A percentile compares a stretch with the other conserved stretches of the same genome.
Evolutionary conservation across 2,113 vertebrate species (phyloP).

Genomic region (Etia nguti): DNA sequence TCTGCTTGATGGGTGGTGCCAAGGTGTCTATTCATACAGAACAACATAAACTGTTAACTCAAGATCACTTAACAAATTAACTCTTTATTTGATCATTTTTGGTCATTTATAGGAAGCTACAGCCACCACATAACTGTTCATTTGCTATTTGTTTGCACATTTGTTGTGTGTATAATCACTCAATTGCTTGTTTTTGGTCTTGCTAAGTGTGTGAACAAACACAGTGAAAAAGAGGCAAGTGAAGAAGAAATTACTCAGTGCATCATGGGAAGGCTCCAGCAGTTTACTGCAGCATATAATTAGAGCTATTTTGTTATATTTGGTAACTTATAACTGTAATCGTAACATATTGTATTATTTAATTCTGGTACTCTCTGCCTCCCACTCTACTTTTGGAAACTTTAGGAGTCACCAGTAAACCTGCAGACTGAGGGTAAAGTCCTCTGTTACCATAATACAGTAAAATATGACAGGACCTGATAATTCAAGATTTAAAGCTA

Average conservation of each 20-base stretch:
- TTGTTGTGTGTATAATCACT: background rate
- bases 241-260: background rate
- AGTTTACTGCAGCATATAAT: background rate
- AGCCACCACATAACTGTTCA: background rate
- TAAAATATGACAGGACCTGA: background rate
- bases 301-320: background rate
- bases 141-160: background rate
- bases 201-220: background rate
- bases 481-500: background rate
- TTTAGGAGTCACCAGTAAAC: background rate
- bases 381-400: background rate
- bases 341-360: background rate
- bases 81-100: background rate
- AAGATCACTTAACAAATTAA: background rate
- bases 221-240: background rate
- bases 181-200: background rate
- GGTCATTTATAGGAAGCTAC: background rate
- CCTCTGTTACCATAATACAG: background rate
- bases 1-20: slow-evolving; percentile 84
- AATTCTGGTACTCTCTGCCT: background rate
- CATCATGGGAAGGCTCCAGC: background rate
- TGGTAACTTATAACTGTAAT: background rate
- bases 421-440: background rate
- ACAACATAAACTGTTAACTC: background rate
- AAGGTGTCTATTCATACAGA: slow-evolving; percentile 63